phyloP scores from a whole-genome alignment of 1,140 invertebrate genomes.

The Monochamus saltuarius region DNA sequence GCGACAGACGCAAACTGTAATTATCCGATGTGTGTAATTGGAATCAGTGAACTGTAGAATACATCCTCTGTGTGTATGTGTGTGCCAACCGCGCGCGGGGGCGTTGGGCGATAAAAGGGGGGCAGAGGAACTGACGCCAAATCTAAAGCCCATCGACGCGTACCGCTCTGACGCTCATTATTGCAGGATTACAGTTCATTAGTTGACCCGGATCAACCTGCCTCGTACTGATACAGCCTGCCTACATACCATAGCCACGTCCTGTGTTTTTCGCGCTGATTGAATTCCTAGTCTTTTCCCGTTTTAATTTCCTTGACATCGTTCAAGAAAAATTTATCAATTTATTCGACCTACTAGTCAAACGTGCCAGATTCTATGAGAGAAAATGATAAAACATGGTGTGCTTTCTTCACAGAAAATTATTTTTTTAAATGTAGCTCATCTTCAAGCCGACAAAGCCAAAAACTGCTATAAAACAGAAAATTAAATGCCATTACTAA shows the following conservation, averaged over 20 bases:
- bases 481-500: too few relatives aligned
- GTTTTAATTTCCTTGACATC: too few relatives aligned
- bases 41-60: constrained; percentile 28
- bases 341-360: too few relatives aligned
- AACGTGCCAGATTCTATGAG: too few relatives aligned
- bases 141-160: constrained; percentile 44
- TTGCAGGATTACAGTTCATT: constrained; percentile 58
- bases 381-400: too few relatives aligned
- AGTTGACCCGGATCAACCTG: constrained; percentile 50
- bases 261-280: neutral
- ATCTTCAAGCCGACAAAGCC: too few relatives aligned
- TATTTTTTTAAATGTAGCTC: too few relatives aligned
- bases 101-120: constrained; percentile 23
- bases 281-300: too few relatives aligned
- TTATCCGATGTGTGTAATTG: constrained; percentile 37
- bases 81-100: constrained; percentile 12
- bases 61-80: constrained; percentile 21
- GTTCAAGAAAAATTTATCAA: too few relatives aligned
- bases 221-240: constrained; percentile 28
- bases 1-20: constrained; percentile 30
- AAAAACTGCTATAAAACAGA: too few relatives aligned
- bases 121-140: constrained; percentile 33
- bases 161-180: constrained; percentile 51
- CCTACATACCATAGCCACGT: constrained; percentile 6
- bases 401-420: too few relatives aligned